Evolutionary conservation across 2,113 vertebrate genomes (phyloP).

Genomic region (Orcinus orca): DNA sequence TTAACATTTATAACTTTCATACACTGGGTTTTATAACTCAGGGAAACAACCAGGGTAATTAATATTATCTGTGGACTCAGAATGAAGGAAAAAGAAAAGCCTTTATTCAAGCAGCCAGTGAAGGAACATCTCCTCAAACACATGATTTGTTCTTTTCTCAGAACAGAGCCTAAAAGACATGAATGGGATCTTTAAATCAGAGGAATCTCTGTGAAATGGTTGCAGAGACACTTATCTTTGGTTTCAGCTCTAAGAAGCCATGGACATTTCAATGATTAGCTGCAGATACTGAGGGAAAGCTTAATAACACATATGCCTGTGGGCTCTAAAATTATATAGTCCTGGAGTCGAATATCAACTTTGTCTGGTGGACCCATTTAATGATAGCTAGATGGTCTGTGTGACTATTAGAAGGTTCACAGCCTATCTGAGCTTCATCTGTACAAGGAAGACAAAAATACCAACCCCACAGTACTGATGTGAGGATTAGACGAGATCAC

Average conservation of each 20-base stretch:
- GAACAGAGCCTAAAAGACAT: conserved; percentile 7
- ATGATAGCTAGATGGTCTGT: not conserved
- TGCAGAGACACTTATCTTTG: not conserved
- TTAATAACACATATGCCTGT: not conserved
- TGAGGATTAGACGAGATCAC: not conserved
- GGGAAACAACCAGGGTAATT: not conserved
- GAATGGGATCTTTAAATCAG: conserved; percentile 9
- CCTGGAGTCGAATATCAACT: not conserved
- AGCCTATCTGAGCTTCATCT: not conserved
- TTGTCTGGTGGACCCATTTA: not conserved
- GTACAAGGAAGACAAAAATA: not conserved
- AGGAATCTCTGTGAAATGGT: not conserved
- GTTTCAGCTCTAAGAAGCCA: conserved; percentile 11
- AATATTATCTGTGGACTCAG: conserved; percentile 19
- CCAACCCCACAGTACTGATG: not conserved
- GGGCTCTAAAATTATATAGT: not conserved
- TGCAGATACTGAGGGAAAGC: not conserved
- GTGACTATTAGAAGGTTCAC: not conserved
- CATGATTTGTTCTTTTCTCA: not conserved
- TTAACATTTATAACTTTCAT: conserved; percentile 54
- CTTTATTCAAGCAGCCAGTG: conserved; percentile 41
- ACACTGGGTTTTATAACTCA: conserved; percentile 40
- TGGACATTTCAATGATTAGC: not conserved
- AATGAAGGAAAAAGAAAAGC: not conserved
- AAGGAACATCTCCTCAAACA: conserved; percentile 48